These are phyloP conservation scores for Genyomyrus donnyi DNA, from an alignment of 2,113 vertebrate genomes.

Conservation along the genomic window DNA sequence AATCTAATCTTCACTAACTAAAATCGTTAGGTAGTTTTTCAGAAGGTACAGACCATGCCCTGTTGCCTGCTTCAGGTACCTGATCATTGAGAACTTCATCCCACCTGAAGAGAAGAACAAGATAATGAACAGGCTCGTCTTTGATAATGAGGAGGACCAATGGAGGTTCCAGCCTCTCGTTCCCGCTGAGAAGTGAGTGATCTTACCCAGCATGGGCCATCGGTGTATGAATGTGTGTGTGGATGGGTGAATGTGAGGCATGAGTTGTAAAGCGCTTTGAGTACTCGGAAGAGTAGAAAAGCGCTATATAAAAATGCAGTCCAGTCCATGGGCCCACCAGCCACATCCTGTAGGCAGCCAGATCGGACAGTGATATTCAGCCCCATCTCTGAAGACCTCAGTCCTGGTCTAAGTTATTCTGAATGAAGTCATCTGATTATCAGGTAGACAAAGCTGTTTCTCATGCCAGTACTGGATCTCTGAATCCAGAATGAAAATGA, in stretches of 20 bases:
- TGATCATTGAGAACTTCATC: constrained; percentile 98
- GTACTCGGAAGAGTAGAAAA: too few species aligned
- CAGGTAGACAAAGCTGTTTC: not conserved
- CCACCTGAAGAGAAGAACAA: constrained; percentile 98
- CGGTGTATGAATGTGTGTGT: too few species aligned
- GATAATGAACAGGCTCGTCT: constrained; percentile 91
- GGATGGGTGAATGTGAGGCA: too few species aligned
- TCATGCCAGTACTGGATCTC: not conserved
- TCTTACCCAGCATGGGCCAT: not conserved
- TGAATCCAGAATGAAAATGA: not conserved
- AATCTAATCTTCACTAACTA: not conserved
- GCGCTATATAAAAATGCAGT: too few species aligned
- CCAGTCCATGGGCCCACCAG: not conserved
- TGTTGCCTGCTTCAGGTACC: constrained; percentile 64
- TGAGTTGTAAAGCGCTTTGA: too few species aligned
- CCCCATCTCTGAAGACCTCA: not conserved
- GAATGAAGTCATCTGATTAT: not conserved
- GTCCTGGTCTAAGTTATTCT: not conserved
- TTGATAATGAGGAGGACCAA: constrained; percentile 89
- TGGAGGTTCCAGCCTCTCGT: constrained; percentile 93
- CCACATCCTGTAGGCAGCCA: not conserved
- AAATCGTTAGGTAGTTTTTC: not conserved
- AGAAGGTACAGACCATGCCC: not conserved
- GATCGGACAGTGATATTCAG: not conserved
- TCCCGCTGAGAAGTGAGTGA: constrained; percentile 70